Evolutionary conservation across 2,113 vertebrate species (phyloP).

Genomic region (Columba janthina): DNA sequence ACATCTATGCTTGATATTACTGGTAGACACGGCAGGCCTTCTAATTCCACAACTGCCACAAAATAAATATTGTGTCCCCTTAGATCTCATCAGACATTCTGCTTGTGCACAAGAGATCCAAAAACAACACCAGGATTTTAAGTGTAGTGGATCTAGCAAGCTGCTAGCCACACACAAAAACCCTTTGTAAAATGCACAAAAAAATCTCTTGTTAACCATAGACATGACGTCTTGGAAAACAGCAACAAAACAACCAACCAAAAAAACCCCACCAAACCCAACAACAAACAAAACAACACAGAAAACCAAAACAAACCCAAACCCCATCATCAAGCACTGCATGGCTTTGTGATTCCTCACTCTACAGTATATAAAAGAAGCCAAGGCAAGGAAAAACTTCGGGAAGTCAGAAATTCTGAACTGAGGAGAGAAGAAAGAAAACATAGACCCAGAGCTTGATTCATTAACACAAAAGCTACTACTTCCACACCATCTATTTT

Average conservation of each 20-base stretch:
- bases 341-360: neutral
- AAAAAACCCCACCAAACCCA: no score
- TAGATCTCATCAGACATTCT: neutral
- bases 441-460: neutral
- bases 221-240: neutral
- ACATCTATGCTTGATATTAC: neutral
- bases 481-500: neutral
- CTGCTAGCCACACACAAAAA: neutral
- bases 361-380: neutral
- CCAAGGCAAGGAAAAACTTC: neutral
- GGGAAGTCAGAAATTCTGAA: conserved; percentile 10
- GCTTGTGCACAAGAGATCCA: neutral
- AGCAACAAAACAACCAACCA: neutral
- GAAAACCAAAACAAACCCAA: neutral
- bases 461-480: neutral
- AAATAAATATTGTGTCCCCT: conserved; percentile 1
- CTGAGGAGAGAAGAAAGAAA: neutral
- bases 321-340: neutral
- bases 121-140: neutral
- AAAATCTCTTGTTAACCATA: neutral
- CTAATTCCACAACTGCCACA: neutral
- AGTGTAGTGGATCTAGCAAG: neutral
- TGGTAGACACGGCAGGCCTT: neutral
- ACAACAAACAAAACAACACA: no score
- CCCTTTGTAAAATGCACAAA: neutral